Base-by-base conservation (phyloP, 2,113 vertebrate species). In the Nansenia antarctica region DNA sequence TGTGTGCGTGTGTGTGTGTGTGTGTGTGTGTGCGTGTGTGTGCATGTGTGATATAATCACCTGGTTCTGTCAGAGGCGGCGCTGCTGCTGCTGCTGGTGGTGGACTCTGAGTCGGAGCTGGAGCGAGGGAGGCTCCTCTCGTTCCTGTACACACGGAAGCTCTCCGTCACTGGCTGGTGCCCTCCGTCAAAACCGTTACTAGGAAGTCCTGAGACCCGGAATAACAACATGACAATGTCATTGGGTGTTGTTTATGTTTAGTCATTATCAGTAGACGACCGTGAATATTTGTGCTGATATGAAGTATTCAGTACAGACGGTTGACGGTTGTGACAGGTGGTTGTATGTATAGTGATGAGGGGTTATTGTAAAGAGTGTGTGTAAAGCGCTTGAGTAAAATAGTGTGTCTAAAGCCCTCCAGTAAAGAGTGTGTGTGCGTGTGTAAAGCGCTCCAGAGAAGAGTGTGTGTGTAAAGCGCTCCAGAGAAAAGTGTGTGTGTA, bases 31-130 rank as follows among this genome's bases (percentile, higher is more conserved):
- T 14, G 5, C 35, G 11, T 37, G 11, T 4, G 35, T 37, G 5
- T 37, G 35, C 35, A 5, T 3, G 47, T n/a, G 31, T 26, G 60
- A 69, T 59, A 2, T 26, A 60, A n/a, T 77, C 59, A 98, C 98
- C 98, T 99, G 90, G 98, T 99, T 31, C 95, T 91, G 85, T 99
- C 98, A 0, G 97, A 99, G n/a, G 97, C 97, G 0, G 97, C 98
- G 0, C 98, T 99, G 90, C 98, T 99, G 87, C 95, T 99, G 90
- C 96, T 98, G 85, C 94, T 98, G 91, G 94, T 98, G 77, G 95
- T 98, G 75, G 97, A 99, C 80, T 99, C 98, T 0, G 98, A 99
- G 88, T 99, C 98, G 0, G 97, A 99, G 86, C 97, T 98, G 84
- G 97, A 99, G 1, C 97, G 94, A 18, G 97, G 98, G 22, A 98